Base-by-base conservation (phyloP, 2,113 vertebrate species). In the Pseudolaguvia tuberculata region DNA sequence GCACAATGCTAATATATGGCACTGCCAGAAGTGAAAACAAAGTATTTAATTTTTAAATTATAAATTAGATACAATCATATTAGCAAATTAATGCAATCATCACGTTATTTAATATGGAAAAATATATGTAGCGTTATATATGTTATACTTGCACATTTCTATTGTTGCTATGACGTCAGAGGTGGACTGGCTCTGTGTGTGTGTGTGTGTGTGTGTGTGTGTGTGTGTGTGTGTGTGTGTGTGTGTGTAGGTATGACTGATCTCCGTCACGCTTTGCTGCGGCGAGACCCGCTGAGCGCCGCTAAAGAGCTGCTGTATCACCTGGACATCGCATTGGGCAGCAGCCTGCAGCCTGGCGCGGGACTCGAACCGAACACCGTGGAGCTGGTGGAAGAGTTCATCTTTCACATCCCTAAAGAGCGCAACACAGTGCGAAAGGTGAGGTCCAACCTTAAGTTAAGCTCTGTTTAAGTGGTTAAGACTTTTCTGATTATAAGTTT, bases 251-350 rank as follows among this genome's bases (percentile, higher is more conserved):
- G 80, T 80, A 98, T 98, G 96, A 94, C 92, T 79, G 95, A 99
- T 80, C 94, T 97, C 23, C 95, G 95, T 53, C 94, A 95, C 86
- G 95, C 96, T 52, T 84, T 99, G 88, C 90, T 98, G 84, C 93
- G 96, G 75, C 93, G 96, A 6, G 96, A 98, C 75, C 92, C 94
- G 9, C 89, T 98, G 50, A 98, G 95, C 68, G 96, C 95, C 4
- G 95, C 96, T 79, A 97, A 97, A 80, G 96, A 99, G 85, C 91
- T 94, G 76, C 88, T 99, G 14, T 99, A 99, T 80, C 95, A 99
- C 83, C 86, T 99, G 85, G 95, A 98, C 86, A 95, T 97, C 83
- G 96, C 95, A 71, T 93, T 98, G 86, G 94, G 94, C 84, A 95
- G 94, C 82, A 91, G 95, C 87, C 89, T 99, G 80, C 96, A 99